Evolutionary conservation across 2,797 vertebrate species (phyloP).

Genomic region (Orestias chungarensis): DNA sequence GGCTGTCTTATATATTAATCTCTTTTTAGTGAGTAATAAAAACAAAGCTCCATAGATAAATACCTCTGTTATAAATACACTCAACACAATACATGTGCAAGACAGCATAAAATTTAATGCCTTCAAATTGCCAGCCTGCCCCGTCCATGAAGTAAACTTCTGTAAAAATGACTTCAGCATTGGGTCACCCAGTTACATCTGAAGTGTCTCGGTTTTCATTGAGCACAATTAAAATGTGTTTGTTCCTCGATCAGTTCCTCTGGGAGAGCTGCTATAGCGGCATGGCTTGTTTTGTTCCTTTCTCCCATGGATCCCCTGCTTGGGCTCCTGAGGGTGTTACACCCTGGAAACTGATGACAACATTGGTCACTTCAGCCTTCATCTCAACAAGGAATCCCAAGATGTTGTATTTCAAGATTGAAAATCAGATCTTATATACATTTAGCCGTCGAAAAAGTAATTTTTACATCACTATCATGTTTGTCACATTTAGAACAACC

Average conservation of each 20-base stretch:
- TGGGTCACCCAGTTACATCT: conserved; percentile 19
- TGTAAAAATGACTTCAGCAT: conserved; percentile 10
- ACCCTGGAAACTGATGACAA: conserved; percentile 78
- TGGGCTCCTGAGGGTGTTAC: conserved; percentile 60
- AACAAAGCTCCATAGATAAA: not conserved
- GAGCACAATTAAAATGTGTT: conserved; percentile 83
- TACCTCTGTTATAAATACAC: not conserved
- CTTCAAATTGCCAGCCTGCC: not conserved
- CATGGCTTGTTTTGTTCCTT: conserved; percentile 73
- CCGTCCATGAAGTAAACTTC: conserved; percentile 8
- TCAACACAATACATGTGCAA: not conserved
- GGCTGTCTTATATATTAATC: not conserved
- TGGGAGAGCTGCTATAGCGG: conserved; percentile 50
- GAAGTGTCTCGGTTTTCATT: conserved; percentile 27
- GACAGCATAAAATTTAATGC: not conserved
- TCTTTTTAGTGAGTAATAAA: not conserved
- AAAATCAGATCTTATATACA: not conserved
- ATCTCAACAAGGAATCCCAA: conserved; percentile 12
- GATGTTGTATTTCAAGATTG: conserved; percentile 22
- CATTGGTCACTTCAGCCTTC: conserved; percentile 47
- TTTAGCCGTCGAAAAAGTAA: not conserved
- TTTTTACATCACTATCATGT: too few species aligned
- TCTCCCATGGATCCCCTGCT: conserved; percentile 60
- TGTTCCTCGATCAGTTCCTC: conserved; percentile 71
- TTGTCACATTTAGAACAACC: too few species aligned